A percentile compares a stretch with the other conserved stretches of the same genome.
Evolutionary conservation across 2,888 invertebrate species (phyloP).

Genomic region (Aproaerema taeniolella): DNA sequence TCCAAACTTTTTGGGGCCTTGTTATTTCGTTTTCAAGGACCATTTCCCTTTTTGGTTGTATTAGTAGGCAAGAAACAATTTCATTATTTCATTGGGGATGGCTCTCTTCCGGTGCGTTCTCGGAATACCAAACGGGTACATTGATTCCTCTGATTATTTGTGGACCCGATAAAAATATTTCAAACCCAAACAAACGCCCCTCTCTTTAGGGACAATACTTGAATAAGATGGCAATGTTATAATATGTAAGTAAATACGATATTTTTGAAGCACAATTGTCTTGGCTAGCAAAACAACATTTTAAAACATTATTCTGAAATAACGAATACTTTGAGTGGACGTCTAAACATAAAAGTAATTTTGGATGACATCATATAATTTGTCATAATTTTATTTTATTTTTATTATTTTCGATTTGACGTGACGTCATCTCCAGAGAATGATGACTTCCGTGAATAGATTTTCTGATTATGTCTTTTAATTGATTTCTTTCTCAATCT

Average conservation of each 20-base stretch:
- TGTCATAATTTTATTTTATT: too few species aligned
- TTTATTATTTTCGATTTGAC: too few species aligned
- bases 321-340: too few species aligned
- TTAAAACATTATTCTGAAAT: too few species aligned
- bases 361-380: too few species aligned
- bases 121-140: conserved; percentile 47
- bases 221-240: conserved; percentile 1
- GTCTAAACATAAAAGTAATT: too few species aligned
- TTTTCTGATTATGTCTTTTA: too few species aligned
- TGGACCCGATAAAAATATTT: conserved; percentile 34
- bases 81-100: conserved; percentile 29
- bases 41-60: conserved; percentile 15
- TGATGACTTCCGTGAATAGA: too few species aligned
- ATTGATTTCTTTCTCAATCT: too few species aligned
- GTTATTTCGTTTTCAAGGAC: background rate
- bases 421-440: too few species aligned
- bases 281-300: conserved; percentile 1
- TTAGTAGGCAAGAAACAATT: conserved; percentile 34
- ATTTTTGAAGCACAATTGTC: background rate
- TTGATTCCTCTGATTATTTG: conserved; percentile 47
- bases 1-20: too few species aligned
- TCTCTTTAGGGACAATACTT: conserved; percentile 9
- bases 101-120: conserved; percentile 31
- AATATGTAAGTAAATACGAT: background rate
- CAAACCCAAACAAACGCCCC: conserved; percentile 16